Evolutionary conservation across 1,140 invertebrate genomes (phyloP), one percentile per base, ranked within the genome.

Genomic region (Venustaconcha ellipsiformis): DNA sequence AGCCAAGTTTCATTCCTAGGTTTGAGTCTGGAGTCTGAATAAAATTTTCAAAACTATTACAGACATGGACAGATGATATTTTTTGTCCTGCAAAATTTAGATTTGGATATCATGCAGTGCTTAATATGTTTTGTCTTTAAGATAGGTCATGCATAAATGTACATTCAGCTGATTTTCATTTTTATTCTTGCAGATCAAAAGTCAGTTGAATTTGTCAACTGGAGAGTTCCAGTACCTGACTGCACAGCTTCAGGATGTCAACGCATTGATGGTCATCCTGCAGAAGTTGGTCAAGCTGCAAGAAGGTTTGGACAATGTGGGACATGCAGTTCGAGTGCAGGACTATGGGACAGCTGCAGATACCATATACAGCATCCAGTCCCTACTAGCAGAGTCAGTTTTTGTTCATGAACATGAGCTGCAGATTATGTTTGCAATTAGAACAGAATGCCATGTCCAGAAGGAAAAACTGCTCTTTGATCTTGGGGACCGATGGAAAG

Each of bases 171-270:
- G 37, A 37, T 37, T 37, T 37, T 37, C 37, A 4, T 6, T 37
- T 37, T 37, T 8, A 37, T 56, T 65, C 23, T 80, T 85, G 71
- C 69, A 90, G 89, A 86, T 90, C 15, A 87, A 87, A 81, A 84
- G 80, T 63, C 84, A 88, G 75, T 78, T 90, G 68, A 85, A 86
- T n/a, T 78, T 81, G 69, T 89, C 89, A n/a, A 86, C 86, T 13
- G 80, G 76, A 59, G 89, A 89, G 30, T 89, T 88, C 72, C 84
- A 88, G 62, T 76, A 78, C 58, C 77, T 90, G 48, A 84, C 80
- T 13, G 78, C 82, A 8, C 82, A 88, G 48, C 79, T 89, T 3
- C 71, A 83, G 56, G 87, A 87, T 65, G 76, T 84, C 13, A 86
- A 80, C 58, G 78, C 70, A 58, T 78, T 86, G 14, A 68, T 87